These are phyloP conservation scores for Puma concolor DNA, from an alignment of 2,113 vertebrate genomes.

Conservation along the genomic window DNA sequence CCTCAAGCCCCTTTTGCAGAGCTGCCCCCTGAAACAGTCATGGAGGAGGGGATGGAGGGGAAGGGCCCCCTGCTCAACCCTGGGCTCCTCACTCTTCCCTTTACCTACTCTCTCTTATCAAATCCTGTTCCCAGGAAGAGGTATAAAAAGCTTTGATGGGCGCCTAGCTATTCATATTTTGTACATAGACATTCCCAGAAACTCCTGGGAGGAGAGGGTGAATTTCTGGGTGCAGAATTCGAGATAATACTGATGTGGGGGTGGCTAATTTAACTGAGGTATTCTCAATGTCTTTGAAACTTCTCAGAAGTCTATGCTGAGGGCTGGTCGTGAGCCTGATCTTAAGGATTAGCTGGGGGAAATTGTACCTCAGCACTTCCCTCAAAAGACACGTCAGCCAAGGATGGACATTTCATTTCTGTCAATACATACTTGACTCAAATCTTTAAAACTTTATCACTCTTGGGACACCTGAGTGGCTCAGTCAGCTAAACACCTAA, in stretches of 20 bases:
- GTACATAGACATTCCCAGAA: background rate
- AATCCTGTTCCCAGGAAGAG: background rate
- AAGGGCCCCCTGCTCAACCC: too few relatives aligned
- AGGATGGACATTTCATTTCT: background rate
- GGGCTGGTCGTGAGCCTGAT: background rate
- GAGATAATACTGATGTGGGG: too few relatives aligned
- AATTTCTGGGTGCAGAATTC: background rate
- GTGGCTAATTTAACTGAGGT: background rate
- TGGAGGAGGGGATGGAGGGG: background rate
- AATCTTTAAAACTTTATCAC: background rate
- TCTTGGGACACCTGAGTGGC: background rate
- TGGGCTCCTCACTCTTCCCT: rapidly evolving
- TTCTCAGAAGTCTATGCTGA: background rate
- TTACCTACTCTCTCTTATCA: background rate
- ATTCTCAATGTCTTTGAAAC: background rate
- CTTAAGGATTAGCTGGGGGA: background rate
- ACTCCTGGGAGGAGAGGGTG: too few relatives aligned
- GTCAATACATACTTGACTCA: background rate
- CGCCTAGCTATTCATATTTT: background rate
- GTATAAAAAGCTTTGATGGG: background rate
- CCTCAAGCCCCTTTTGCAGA: background rate
- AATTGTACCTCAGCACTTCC: background rate
- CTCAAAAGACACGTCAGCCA: background rate
- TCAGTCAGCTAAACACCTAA: too few relatives aligned
- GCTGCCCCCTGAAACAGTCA: background rate